Base-by-base conservation (phyloP, 2,797 vertebrate species). In the Euthynnus affinis region DNA sequence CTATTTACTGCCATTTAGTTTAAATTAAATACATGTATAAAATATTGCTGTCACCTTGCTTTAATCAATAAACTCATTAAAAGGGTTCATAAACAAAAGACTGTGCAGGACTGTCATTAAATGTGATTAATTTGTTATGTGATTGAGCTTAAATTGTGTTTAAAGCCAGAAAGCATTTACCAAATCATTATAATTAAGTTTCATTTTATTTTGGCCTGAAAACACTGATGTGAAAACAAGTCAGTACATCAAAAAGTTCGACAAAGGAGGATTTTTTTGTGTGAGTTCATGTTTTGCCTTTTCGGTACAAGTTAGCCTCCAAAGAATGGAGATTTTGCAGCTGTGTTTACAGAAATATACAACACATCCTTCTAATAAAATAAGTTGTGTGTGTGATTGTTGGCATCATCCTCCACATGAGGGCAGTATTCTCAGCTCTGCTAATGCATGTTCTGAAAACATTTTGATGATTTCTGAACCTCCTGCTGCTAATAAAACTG, bases 351-450 rank as follows among this genome's bases (percentile, higher is more conserved):
- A 40, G 9, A 49, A 51, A 23, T 57, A 6, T 57, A 55, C 40
- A 68, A 40, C 13, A 51, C 57, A 40, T 7, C 6, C 17, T 18
- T 34, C 3, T 20, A 7, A 49, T 49, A 32, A 58, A 67, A 37
- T 23, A 12, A 7, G 57, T 59, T 59, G 22, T 64, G 48, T 61
- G 61, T 61, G 61, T 63, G 9, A 68, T 60, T 23, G 32, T 6
- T 62, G 23, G 4, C 20, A 29, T 74, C 1, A 32, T 60, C 22
- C 18, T 64, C 70, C 76, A 82, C 69, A 80, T 18, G 58, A 60
- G 37, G 69, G 42, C 64, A 71, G 65, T 74, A 68, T 64, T 70
- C 29, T 20, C 25, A 57, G 20, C 12, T 46, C 25, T 55, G 23
- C 15, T 9, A 22, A 53, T 51, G 22, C 63, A 37, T 18, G 6